A percentile compares a stretch with the other conserved stretches of the same genome.
These are phyloP conservation scores for Budorcas taxicolor DNA, from an alignment of 2,113 vertebrate genomes.

Conservation along the genomic window DNA sequence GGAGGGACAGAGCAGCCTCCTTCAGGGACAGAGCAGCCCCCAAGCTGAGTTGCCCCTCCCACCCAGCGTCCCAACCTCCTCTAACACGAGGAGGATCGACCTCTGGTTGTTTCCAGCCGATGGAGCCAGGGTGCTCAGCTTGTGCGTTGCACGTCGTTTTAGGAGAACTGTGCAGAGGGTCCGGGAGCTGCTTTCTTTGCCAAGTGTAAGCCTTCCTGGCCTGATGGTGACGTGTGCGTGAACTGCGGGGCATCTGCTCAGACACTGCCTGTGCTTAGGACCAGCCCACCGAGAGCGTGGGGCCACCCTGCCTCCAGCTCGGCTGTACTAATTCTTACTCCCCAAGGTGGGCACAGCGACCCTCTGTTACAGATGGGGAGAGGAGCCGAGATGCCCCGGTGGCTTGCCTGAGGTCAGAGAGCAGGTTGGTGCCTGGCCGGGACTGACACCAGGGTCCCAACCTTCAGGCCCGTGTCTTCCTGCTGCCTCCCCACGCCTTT, in stretches of 20 bases:
- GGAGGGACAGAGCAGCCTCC: not conserved
- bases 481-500: fast-evolving
- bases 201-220: fast-evolving
- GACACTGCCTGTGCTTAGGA: fast-evolving
- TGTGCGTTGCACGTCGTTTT: fast-evolving
- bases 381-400: fast-evolving
- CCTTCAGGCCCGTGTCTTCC: fast-evolving
- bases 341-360: fast-evolving
- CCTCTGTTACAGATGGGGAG: not conserved
- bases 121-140: fast-evolving
- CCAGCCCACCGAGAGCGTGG: fast-evolving
- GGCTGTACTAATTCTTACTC: fast-evolving
- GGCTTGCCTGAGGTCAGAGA: not conserved
- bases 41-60: fast-evolving
- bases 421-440: fast-evolving
- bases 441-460: not conserved
- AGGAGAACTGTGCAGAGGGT: fast-evolving
- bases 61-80: fast-evolving
- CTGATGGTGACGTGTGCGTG: fast-evolving
- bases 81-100: fast-evolving
- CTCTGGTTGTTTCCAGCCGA: fast-evolving
- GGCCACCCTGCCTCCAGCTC: not conserved
- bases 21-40: not conserved
- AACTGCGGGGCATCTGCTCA: fast-evolving
- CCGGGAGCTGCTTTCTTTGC: fast-evolving